Evolutionary conservation across 2,888 invertebrate species (phyloP).

Genomic region (Parnassius apollo): DNA sequence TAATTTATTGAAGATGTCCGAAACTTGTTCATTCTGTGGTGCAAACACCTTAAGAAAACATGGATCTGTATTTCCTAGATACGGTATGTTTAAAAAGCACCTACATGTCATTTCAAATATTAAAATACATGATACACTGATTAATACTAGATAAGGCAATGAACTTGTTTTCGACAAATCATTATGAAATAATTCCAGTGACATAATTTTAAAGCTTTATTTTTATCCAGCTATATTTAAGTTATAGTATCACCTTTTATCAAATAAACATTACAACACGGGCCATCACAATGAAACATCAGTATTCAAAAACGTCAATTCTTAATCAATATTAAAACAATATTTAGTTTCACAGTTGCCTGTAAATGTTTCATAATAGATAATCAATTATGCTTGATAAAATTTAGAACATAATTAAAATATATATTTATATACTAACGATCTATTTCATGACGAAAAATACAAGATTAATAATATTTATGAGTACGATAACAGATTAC

Average conservation of each 20-base stretch:
- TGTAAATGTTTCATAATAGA: no score
- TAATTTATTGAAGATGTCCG: slow-evolving; percentile 51
- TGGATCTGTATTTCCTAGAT: slow-evolving; percentile 42
- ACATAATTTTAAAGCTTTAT: slow-evolving; percentile 26
- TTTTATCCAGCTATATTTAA: no score
- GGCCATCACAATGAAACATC: not conserved
- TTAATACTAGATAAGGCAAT: slow-evolving; percentile 1
- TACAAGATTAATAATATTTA: no score
- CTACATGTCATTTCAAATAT: no score
- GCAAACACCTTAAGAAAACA: slow-evolving; percentile 52
- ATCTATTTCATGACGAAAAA: no score
- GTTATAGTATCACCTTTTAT: not conserved
- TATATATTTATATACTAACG: no score
- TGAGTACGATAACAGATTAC: no score
- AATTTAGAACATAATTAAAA: no score
- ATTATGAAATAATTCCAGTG: slow-evolving; percentile 26
- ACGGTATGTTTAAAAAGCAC: slow-evolving; percentile 48
- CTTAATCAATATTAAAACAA: no score
- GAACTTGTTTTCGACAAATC: slow-evolving; percentile 17
- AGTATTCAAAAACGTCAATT: not conserved
- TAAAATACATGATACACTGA: not conserved
- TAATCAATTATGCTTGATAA: no score
- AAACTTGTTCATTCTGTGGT: slow-evolving; percentile 53
- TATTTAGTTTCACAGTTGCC: no score
- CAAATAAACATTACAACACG: not conserved